Base-by-base conservation (phyloP, 30 jellyfish, hydroid and myxozoan genomes). In the Chironex yamaguchii region DNA sequence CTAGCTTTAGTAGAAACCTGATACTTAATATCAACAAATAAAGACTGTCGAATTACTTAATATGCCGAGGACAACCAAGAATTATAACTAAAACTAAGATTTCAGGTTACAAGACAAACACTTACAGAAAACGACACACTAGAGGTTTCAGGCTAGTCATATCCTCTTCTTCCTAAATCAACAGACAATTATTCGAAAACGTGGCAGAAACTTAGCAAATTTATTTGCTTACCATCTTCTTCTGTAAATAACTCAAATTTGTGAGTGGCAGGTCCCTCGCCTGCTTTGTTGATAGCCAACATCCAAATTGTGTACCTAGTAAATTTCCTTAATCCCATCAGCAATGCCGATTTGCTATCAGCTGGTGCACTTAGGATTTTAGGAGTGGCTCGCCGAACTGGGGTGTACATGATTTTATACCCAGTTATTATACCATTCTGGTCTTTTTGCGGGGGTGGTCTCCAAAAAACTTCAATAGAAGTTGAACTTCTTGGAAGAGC, bases 261-360 rank as follows among this genome's bases (percentile, higher is more conserved):
- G 23, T 85, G 48, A 35, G 96, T 89, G 1, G 97, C 86, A 29
- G 99, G 99, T 2, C 99, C 96, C 17, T 89, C 96, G n/a, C 99
- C 99, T 14, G 72, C 53, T 1, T 78, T 34, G 52, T 88, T 95
- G 22, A n/a, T 30, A 2, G 99, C 95, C 35, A 90, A 54, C 32
- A 90, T 94, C 99, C 99, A 95, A 0, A 95, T 85, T 1, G 93
- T 87, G 58, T 95, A 95, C 82, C 89, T 89, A 2, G 97, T 89
- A 54, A 42, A 95, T 64, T 95, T 89, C 30, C 97, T 58, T 21
- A 95, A 90, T 12, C 99, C 99, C 34, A 89, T 96, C 58, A 95
- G 32, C 80, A 90, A 79, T 22, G 91, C 91, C 4, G 84, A 63
- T 35, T 89, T 71, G 14, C 62, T 66, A 42, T 80, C 30, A 0